Evolutionary conservation across 2,113 vertebrate species (phyloP).

Genomic region (Tetraodon nigroviridis): DNA sequence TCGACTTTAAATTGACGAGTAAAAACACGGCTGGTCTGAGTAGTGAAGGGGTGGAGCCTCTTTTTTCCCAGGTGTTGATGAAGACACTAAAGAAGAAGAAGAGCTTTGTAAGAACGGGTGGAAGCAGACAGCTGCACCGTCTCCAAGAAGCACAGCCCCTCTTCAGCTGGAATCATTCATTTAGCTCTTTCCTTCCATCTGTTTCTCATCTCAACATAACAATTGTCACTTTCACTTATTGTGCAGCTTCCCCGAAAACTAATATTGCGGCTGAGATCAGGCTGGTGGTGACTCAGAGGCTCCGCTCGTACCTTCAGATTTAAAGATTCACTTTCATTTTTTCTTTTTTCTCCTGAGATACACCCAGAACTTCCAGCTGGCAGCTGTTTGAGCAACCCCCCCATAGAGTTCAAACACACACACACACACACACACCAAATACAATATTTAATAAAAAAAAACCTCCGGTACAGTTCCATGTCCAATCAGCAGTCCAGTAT

Average conservation of each 20-base stretch:
- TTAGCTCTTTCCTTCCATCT: constrained; percentile 55
- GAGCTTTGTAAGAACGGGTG: not conserved
- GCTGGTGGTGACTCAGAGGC: constrained; percentile 54
- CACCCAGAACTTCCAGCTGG: too few species aligned
- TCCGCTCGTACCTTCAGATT: constrained; percentile 59
- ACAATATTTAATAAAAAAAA: too few species aligned
- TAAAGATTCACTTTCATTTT: constrained; percentile 31
- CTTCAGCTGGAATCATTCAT: constrained; percentile 50
- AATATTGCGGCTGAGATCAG: constrained; percentile 58
- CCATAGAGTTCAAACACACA: too few species aligned
- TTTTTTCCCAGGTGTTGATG: constrained; percentile 31
- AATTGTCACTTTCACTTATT: constrained; percentile 66
- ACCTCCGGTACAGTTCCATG: not conserved
- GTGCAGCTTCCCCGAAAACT: constrained; percentile 58
- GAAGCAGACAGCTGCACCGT: constrained; percentile 55
- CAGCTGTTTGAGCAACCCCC: too few species aligned
- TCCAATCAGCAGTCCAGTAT: too few species aligned
- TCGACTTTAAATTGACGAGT: too few species aligned
- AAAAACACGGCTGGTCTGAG: too few species aligned
- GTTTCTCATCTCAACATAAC: constrained; percentile 53
- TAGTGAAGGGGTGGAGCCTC: constrained; percentile 10
- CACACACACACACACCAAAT: too few species aligned
- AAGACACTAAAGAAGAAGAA: constrained; percentile 33
- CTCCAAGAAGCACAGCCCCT: constrained; percentile 43
- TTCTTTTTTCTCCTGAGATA: too few species aligned